phyloP scores from a whole-genome alignment of 2,888 invertebrate species.

The Subacronicta megacephala region DNA sequence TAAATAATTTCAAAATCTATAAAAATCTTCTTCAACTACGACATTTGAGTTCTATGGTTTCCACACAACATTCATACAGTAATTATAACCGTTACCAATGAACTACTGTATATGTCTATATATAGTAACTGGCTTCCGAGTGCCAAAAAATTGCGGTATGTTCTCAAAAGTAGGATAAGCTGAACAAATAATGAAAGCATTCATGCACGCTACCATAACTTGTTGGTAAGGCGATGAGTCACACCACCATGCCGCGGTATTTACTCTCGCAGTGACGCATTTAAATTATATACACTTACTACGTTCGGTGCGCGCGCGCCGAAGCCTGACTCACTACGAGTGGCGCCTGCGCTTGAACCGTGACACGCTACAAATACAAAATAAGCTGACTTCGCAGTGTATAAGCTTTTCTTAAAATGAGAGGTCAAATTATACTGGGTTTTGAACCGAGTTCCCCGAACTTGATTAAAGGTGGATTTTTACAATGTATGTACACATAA shows the following conservation, averaged over 20 bases:
- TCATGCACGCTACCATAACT: too few relatives aligned
- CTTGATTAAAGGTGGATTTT: not conserved
- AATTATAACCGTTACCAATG: too few relatives aligned
- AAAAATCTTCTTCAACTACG: too few relatives aligned
- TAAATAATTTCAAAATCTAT: too few relatives aligned
- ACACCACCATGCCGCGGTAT: slow-evolving; percentile 10
- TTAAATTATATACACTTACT: slow-evolving; percentile 11
- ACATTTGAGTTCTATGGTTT: too few relatives aligned
- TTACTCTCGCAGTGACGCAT: slow-evolving; percentile 50
- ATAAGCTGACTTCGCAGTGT: too few relatives aligned
- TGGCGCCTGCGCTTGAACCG: slow-evolving; percentile 27
- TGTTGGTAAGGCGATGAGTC: slow-evolving; percentile 30
- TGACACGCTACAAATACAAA: too few relatives aligned
- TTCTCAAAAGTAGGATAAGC: not conserved
- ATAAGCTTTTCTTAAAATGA: too few relatives aligned
- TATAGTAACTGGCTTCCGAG: not conserved
- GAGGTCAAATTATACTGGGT: too few relatives aligned
- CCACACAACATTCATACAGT: too few relatives aligned
- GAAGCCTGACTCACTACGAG: slow-evolving; percentile 21
- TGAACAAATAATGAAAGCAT: too few relatives aligned
- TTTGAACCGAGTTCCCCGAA: slow-evolving; percentile 25
- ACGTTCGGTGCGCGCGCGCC: slow-evolving; percentile 7
- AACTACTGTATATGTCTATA: too few relatives aligned
- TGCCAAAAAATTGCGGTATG: not conserved
- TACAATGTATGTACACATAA: not conserved